Base-by-base conservation (phyloP, 2,113 vertebrate genomes). In the Montifringilla adamsi region DNA sequence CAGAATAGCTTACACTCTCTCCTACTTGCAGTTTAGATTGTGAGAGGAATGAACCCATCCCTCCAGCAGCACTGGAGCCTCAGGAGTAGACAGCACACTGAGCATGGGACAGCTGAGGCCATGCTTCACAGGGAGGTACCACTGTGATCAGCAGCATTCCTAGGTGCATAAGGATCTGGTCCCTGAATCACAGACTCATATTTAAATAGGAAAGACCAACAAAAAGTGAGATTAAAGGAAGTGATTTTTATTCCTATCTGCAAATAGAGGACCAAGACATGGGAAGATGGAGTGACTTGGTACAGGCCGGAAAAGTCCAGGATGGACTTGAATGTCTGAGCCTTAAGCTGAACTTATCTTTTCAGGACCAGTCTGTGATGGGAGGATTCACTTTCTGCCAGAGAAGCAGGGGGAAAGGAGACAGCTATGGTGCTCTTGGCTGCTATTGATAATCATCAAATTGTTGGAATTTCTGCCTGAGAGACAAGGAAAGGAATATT, bases 371-470 rank as follows among this genome's bases (percentile, higher is more conserved):
- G 30, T 33, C 30, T 63, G 44, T 81, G 55, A 59, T 1, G 1
- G 1, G 27, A 88, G 60, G 11, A 90, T 69, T 68, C 8, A 46
- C 49, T 70, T 93, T 55, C 70, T 83, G 18, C 49, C 69, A 68
- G 30, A 91, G 53, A 75, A 95, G 23, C 31, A 78, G 22, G 28
- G 39, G 41, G 22, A 75, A 82, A 76, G 41, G 31, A 81, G 41
- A 72, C 37, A 85, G 74, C 47, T 68, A 6, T 33, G 30, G 16
- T 82, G 41, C 37, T 87, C 41, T 73, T 87, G 66, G n/a, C 76
- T 95, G 80, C 67, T 93, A 41, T 66, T 64, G 83, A 58, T 81
- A 91, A 90, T 93, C 56, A 94, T 64, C 75, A 93, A 63, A 92
- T 85, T 84, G 75, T 74, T 91, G 64, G 27, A 90, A 90, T 83